phyloP scores from a whole-genome alignment of 1,140 invertebrate species.

The Neodiprion fabricii region DNA sequence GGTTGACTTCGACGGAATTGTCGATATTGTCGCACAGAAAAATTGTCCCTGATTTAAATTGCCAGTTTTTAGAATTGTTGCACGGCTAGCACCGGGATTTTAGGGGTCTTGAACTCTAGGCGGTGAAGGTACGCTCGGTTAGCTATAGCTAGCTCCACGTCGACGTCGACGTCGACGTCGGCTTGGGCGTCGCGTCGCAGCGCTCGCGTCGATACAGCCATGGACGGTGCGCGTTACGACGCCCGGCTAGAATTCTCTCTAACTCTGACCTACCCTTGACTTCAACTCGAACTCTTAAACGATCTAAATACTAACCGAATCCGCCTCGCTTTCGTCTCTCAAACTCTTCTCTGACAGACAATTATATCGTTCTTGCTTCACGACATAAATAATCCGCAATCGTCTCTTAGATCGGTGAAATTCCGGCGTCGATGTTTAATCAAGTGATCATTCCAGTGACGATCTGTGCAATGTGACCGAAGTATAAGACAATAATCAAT shows the following conservation, averaged over 20 bases:
- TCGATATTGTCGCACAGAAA: too few relatives aligned
- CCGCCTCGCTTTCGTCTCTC: not conserved
- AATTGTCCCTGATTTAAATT: too few relatives aligned
- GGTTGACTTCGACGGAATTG: too few relatives aligned
- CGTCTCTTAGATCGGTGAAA: not conserved
- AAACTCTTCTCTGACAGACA: not conserved
- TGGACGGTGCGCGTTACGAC: slow-evolving; percentile 38
- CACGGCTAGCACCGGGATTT: too few relatives aligned
- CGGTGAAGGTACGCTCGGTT: not conserved
- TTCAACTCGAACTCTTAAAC: not conserved
- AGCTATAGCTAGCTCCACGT: not conserved
- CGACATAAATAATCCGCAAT: not conserved
- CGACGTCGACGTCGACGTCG: slow-evolving; percentile 21
- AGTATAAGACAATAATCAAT: too few relatives aligned
- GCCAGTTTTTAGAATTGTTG: too few relatives aligned
- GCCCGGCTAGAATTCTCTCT: slow-evolving; percentile 21
- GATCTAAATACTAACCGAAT: not conserved
- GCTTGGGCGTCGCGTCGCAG: slow-evolving; percentile 43
- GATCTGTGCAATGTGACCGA: not conserved
- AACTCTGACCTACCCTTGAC: slow-evolving; percentile 15
- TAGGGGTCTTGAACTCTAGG: slow-evolving; percentile 10
- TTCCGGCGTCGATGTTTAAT: not conserved
- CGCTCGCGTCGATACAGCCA: slow-evolving; percentile 53
- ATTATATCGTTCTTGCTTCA: not conserved
- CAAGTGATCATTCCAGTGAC: not conserved